Evolutionary conservation across 2,888 invertebrate genomes (phyloP).

Genomic region (Epinotia brunnichana): DNA sequence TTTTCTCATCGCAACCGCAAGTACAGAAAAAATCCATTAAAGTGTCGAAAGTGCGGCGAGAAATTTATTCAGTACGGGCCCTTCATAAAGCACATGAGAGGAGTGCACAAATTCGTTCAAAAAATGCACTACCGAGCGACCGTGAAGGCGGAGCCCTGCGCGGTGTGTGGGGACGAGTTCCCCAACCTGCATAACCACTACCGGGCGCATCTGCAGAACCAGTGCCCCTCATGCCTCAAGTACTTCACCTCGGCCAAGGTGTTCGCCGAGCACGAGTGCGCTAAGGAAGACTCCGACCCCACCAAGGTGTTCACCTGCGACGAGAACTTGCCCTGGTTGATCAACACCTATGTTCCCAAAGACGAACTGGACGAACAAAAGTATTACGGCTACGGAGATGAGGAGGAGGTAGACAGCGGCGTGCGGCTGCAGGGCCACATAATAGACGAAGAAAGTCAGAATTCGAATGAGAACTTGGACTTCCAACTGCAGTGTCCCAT

Average conservation of each 20-base stretch:
- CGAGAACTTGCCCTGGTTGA: constrained; percentile 63
- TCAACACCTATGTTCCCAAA: constrained; percentile 70
- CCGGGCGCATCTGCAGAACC: constrained; percentile 84
- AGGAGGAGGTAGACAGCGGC: constrained; percentile 57
- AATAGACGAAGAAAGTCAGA: constrained; percentile 55
- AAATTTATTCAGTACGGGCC: constrained; percentile 77
- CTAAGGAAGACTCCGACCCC: constrained; percentile 67
- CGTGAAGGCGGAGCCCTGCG: constrained; percentile 82
- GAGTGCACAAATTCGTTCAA: constrained; percentile 68
- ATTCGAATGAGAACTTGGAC: constrained; percentile 58
- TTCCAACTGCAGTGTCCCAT: constrained; percentile 70
- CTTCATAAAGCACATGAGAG: constrained; percentile 75
- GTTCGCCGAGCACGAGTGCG: constrained; percentile 69
- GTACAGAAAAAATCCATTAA: constrained; percentile 75
- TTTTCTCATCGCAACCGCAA: constrained; percentile 78
- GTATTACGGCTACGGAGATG: constrained; percentile 71
- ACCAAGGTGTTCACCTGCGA: constrained; percentile 72
- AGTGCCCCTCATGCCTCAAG: constrained; percentile 77
- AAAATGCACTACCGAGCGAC: constrained; percentile 74
- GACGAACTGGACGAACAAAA: constrained; percentile 76
- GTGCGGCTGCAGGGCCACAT: constrained; percentile 43
- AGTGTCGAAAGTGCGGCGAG: constrained; percentile 74
- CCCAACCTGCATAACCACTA: constrained; percentile 85
- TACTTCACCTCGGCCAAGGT: constrained; percentile 73
- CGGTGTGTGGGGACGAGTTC: constrained; percentile 84